Evolutionary conservation across 1,140 invertebrate genomes (phyloP).

Genomic region (Papilio polyxenes): DNA sequence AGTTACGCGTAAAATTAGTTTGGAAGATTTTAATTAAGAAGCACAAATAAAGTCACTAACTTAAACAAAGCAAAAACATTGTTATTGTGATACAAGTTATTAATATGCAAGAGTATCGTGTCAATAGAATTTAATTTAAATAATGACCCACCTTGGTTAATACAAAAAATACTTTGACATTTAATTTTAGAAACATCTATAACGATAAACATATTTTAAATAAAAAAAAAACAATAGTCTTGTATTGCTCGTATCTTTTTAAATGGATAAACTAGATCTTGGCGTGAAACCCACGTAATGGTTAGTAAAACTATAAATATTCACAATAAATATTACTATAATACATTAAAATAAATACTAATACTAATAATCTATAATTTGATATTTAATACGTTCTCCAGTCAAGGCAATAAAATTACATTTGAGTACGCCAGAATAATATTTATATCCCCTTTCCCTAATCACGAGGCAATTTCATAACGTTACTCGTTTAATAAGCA

Average conservation of each 20-base stretch:
- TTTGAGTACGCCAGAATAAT: constrained; percentile 18
- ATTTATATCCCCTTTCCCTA: constrained; percentile 28
- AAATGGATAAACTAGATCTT: not conserved
- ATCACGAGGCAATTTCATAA: constrained; percentile 18
- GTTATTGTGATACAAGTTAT: no score
- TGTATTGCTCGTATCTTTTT: not conserved
- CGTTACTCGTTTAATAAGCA: constrained; percentile 23
- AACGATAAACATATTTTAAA: not conserved
- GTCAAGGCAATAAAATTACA: constrained; percentile 25
- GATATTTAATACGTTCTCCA: not conserved
- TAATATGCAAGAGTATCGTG: no score
- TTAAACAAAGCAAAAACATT: no score
- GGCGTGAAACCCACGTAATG: not conserved
- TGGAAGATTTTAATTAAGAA: no score
- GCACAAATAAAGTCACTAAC: no score
- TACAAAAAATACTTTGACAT: not conserved
- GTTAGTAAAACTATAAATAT: not conserved
- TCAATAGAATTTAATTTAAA: no score
- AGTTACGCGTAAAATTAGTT: no score
- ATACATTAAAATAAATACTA: not conserved
- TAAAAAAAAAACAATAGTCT: not conserved
- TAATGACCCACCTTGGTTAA: not conserved
- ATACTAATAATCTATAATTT: constrained; percentile 11
- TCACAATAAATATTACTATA: not conserved
- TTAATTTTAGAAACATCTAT: not conserved